Conservation (phyloP, 2,888 invertebrate species). For the Myopa testacea region DNA sequence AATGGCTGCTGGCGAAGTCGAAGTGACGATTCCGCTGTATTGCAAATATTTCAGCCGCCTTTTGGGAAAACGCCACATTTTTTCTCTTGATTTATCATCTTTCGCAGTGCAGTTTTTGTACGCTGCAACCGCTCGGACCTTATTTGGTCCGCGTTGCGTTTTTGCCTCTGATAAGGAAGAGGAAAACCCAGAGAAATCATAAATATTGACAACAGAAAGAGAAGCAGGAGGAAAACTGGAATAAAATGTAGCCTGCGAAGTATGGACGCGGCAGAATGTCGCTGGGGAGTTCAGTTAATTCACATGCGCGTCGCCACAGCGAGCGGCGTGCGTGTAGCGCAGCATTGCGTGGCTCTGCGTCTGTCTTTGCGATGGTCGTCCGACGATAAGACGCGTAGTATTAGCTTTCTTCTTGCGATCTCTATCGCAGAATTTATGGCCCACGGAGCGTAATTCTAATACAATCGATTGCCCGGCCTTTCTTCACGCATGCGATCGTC, state of each 20-base stretch:
- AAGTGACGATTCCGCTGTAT: slow-evolving; percentile 20
- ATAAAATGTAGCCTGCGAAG: not conserved
- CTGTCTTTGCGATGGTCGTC: slow-evolving; percentile 7
- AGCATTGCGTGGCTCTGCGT: not conserved
- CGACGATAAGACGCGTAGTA: slow-evolving; percentile 25
- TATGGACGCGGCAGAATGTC: slow-evolving; percentile 6
- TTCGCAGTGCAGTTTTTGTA: not conserved
- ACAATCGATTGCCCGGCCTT: not conserved
- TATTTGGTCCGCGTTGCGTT: slow-evolving; percentile 33
- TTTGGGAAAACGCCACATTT: not conserved
- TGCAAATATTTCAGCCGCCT: slow-evolving; percentile 17
- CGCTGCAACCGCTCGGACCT: not conserved
- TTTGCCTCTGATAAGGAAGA: slow-evolving; percentile 7
- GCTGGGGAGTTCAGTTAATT: not conserved
- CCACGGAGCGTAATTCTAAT: slow-evolving; percentile 7
- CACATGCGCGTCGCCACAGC: not conserved
- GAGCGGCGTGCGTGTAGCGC: not conserved
- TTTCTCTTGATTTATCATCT: slow-evolving; percentile 2
- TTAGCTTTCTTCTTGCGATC: slow-evolving; percentile 27
- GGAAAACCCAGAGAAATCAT: not conserved
- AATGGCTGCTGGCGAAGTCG: slow-evolving; percentile 4
- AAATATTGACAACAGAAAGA: not conserved
- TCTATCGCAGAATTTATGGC: slow-evolving; percentile 34
- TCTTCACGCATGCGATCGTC: not conserved
- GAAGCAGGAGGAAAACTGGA: not conserved